phyloP scores from a whole-genome alignment of 2,797 vertebrate genomes.

The Alauda arvensis region DNA sequence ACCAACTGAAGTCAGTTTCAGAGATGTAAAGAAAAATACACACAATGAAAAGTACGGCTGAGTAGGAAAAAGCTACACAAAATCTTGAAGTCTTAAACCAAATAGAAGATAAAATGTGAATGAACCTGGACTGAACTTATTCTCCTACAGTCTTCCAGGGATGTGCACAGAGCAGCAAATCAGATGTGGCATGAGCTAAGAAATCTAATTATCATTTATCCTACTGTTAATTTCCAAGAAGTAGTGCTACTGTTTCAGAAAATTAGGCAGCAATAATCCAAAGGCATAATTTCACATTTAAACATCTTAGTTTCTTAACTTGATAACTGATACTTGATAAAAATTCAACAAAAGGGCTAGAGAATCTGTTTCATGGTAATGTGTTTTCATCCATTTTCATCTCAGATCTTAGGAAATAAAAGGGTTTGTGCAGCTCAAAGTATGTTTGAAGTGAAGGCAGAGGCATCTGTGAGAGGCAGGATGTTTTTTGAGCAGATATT shows the following conservation, averaged over 20 bases:
- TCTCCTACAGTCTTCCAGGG: neutral
- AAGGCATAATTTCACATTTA: neutral
- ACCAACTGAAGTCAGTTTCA: neutral
- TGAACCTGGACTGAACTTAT: neutral
- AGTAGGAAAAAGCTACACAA: neutral
- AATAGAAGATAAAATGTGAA: neutral
- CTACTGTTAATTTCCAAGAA: neutral
- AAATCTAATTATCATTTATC: neutral
- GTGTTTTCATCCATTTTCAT: neutral
- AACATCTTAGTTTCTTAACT: neutral
- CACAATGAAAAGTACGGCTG: neutral
- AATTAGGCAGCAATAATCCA: neutral
- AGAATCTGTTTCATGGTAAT: neutral
- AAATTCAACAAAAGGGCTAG: neutral
- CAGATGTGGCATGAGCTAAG: neutral
- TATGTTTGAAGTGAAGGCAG: neutral
- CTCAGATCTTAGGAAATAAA: neutral
- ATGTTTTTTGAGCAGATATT: neutral
- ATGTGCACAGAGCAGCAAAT: neutral
- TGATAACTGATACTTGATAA: neutral
- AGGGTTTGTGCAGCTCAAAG: neutral
- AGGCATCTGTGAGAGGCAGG: neutral
- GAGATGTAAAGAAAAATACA: neutral
- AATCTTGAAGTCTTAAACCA: neutral
- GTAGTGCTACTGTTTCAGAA: neutral